A percentile compares a stretch with the other conserved stretches of the same genome.
Conservation (phyloP, 1,140 invertebrate species). For the Latrodectus geometricus region DNA sequence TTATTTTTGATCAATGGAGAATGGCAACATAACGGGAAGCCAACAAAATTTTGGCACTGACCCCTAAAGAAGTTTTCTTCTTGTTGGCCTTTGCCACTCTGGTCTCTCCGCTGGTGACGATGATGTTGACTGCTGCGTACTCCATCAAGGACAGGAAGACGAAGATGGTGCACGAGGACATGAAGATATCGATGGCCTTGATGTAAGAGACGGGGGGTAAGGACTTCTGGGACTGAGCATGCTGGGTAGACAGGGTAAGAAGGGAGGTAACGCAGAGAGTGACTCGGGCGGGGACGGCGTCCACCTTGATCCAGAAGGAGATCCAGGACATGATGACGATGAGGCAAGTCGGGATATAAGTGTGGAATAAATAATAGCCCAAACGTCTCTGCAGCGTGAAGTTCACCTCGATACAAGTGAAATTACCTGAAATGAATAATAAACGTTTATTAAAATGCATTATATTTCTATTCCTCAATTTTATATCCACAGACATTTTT, state of each 20-base stretch:
- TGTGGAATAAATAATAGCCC: constrained; percentile 89
- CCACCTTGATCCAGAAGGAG: constrained; percentile 70
- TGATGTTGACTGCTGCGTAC: constrained; percentile 76
- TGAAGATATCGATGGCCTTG: constrained; percentile 72
- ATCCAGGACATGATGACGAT: constrained; percentile 70
- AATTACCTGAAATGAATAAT: constrained; percentile 76
- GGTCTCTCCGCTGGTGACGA: constrained; percentile 4
- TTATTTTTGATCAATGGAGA: too few species aligned
- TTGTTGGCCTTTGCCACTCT: background rate
- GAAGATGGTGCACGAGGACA: constrained; percentile 71
- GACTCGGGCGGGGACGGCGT: constrained; percentile 68
- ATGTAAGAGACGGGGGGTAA: constrained; percentile 89
- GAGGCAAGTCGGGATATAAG: constrained; percentile 77
- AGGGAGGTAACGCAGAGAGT: constrained; percentile 71
- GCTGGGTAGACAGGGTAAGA: constrained; percentile 83
- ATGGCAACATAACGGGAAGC: too few species aligned
- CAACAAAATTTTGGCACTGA: too few species aligned
- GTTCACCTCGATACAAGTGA: constrained; percentile 87
- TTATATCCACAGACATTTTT: too few species aligned
- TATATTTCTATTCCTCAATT: too few species aligned
- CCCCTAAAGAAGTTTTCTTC: background rate
- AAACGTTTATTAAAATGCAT: too few species aligned
- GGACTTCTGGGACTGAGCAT: constrained; percentile 75
- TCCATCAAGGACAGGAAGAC: constrained; percentile 95
- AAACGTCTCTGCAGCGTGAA: constrained; percentile 85